Base-by-base conservation (phyloP, 2,888 invertebrate genomes). In the Thera obeliscata region DNA sequence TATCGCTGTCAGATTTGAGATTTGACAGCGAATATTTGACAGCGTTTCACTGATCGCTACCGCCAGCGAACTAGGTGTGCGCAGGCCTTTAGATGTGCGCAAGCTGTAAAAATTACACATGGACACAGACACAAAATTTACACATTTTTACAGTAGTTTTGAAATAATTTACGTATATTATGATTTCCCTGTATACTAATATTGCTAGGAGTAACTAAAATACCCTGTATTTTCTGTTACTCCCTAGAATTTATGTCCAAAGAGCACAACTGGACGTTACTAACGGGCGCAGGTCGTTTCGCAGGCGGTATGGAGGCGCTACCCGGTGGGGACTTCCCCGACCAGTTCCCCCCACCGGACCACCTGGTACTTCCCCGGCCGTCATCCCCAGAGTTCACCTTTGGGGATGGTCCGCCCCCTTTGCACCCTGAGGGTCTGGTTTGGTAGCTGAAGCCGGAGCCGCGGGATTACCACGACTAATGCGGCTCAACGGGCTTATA, bases 251-350 rank as follows among this genome's bases (percentile, higher is more conserved):
- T 61, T 64, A 64, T 69, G 59, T 56, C 56, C 54, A 56, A 60
- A 59, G 56, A 64, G 6, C 38, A 74, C 68, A 77, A 73, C 78
- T 83, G 76, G 76, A 73, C 71, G 67, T 79, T 89, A 87, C 72
- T 90, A 93, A 93, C 96, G 82, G 94, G 96, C 95, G 96, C 96
- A 87, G 96, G 96, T 89, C 97, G 97, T 88, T 97, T 97, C 87
- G 95, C 96, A 84, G 96, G 96, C 74, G 95, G 95, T 74, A 97
- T 96, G 89, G 96, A 93, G 85, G 81, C 88, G 80, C 85, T 93
- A 72, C 89, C 88, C 4, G 93, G 93, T 76, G 91, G 92, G 77
- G 93, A 92, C 78, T 93, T 93, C 76, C 92, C 93, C 12, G 93
- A 93, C 59, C 93, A 93, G 84, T 95, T 94, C 89, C 95, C 95